Conservation (phyloP, 1,140 invertebrate genomes). For the Varroa destructor region DNA sequence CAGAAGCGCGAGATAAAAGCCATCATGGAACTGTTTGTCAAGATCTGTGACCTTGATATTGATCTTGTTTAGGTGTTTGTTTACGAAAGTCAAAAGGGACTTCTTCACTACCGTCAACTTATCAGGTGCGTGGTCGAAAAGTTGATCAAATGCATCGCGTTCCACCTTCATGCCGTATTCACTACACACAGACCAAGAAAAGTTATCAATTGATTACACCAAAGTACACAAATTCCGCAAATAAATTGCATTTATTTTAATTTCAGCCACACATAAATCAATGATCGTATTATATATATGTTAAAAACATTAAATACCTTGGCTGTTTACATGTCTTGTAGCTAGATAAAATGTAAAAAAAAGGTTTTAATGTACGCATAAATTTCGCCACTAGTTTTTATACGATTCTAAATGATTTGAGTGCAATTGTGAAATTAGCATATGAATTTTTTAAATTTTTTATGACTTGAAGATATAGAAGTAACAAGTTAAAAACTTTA, state of each 20-base stretch:
- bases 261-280: neutral
- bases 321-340: too few relatives aligned
- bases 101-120: slow-evolving; percentile 91
- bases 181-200: slow-evolving; percentile 25
- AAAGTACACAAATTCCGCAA: slow-evolving; percentile 29
- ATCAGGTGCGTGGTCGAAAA: slow-evolving; percentile 97
- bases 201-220: slow-evolving; percentile 42
- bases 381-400: too few relatives aligned
- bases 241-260: slow-evolving; percentile 8
- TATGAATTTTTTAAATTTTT: too few relatives aligned
- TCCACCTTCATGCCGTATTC: slow-evolving; percentile 33
- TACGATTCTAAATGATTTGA: too few relatives aligned
- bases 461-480: too few relatives aligned
- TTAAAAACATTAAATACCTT: too few relatives aligned
- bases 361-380: too few relatives aligned
- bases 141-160: slow-evolving; percentile 91
- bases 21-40: slow-evolving; percentile 78
- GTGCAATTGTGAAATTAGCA: too few relatives aligned
- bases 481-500: too few relatives aligned
- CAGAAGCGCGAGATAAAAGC: slow-evolving; percentile 82
- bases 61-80: slow-evolving; percentile 91
- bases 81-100: slow-evolving; percentile 90
- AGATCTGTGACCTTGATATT: slow-evolving; percentile 88
- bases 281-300: too few relatives aligned
- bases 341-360: too few relatives aligned